Evolutionary conservation across 2,797 vertebrate genomes (phyloP).

Genomic region (Carapus acus): DNA sequence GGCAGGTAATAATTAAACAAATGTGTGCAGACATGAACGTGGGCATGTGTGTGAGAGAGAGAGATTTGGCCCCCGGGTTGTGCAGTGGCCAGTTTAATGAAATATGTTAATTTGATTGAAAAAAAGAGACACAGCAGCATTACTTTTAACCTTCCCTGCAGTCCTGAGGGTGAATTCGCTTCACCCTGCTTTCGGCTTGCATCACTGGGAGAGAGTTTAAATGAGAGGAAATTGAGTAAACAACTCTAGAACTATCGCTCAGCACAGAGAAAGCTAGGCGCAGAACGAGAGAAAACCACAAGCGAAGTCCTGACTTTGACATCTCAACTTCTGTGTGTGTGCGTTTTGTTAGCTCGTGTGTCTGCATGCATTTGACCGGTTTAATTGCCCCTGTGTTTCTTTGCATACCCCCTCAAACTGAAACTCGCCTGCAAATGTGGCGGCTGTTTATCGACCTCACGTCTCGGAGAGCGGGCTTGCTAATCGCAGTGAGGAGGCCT

Average conservation of each 20-base stretch:
- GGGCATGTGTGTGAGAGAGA: neutral
- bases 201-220: neutral
- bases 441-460: too few relatives aligned
- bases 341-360: too few relatives aligned
- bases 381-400: too few relatives aligned
- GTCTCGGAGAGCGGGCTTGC: too few relatives aligned
- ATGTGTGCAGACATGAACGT: neutral
- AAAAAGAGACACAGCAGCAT: neutral
- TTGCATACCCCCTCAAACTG: too few relatives aligned
- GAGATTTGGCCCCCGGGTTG: slow-evolving; percentile 10
- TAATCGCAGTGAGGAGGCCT: slow-evolving; percentile 12
- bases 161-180: slow-evolving; percentile 2
- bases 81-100: slow-evolving; percentile 17
- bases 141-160: slow-evolving; percentile 18
- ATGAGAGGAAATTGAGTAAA: neutral
- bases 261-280: neutral
- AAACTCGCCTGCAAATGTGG: too few relatives aligned
- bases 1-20: slow-evolving; percentile 20
- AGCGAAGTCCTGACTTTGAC: too few relatives aligned
- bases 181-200: neutral
- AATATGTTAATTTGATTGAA: slow-evolving; percentile 28
- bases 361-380: too few relatives aligned
- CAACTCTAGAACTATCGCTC: too few relatives aligned
- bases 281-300: too few relatives aligned
- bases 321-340: too few relatives aligned